Evolutionary conservation across 2,113 vertebrate genomes (phyloP).

Genomic region (Ammospiza caudacuta): DNA sequence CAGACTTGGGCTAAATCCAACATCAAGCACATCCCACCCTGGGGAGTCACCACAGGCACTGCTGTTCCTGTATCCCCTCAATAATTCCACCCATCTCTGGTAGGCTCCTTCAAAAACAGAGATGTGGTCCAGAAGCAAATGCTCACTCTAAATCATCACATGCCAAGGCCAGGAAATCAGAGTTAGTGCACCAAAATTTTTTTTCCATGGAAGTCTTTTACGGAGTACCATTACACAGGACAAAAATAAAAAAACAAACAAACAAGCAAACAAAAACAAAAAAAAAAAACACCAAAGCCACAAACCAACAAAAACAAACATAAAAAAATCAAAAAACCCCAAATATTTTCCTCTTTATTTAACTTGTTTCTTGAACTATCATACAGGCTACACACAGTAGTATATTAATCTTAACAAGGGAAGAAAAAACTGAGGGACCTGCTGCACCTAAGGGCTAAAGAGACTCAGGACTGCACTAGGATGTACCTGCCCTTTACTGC

Average conservation of each 20-base stretch:
- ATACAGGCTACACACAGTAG: neutral
- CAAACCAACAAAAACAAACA: neutral
- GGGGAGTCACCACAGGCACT: neutral
- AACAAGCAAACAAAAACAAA: neutral
- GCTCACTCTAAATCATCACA: accelerated
- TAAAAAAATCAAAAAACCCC: neutral
- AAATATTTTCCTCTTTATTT: neutral
- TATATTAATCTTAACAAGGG: neutral
- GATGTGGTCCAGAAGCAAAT: neutral
- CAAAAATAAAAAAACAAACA: neutral
- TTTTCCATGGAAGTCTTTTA: neutral
- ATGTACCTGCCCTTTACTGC: neutral
- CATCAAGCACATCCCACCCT: accelerated
- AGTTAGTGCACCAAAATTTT: accelerated
- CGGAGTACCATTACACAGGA: neutral
- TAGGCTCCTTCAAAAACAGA: neutral
- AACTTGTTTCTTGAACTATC: neutral
- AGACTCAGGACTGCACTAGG: neutral
- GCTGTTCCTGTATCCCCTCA: neutral
- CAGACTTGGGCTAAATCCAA: neutral
- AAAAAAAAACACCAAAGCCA: neutral
- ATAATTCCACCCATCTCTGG: accelerated
- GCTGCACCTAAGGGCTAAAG: neutral
- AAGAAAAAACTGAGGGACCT: neutral
- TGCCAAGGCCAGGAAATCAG: neutral